Evolutionary conservation across 2,888 invertebrate genomes (phyloP), one percentile per base, ranked within the genome.

Genomic region (Timema podura): DNA sequence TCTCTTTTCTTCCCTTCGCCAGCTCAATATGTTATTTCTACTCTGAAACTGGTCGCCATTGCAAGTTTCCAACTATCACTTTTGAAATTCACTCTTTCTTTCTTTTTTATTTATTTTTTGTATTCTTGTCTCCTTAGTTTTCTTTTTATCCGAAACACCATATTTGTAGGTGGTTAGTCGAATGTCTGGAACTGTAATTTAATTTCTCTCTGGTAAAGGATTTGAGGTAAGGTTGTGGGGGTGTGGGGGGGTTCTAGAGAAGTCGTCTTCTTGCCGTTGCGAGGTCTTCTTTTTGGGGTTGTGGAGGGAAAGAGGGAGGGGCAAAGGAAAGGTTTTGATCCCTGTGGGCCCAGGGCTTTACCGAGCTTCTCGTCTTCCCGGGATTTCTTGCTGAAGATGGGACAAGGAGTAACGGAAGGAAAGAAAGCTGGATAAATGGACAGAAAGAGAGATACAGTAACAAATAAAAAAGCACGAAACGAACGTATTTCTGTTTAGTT

Each of bases 401-500:
- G 11, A 30, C 44, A 0, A 8, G 7, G 16, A 9, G 5, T 6
- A 13, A 13, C 7, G 30, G 44, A 61, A 30, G 61, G 44, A 61
- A 8, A 13, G 5, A 61, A 30, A 30, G 30, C 30, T 30, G 30
- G 30, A 30, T 30, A 30, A 30, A 30, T 30, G 44, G 61, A 16
- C 44, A 45, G 66, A 68, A 64, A 64, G 64, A 68, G 51, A 68
- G 64, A 51, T 45, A 51, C 16, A 11, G 65, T 30, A 66, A 69
- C 44, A 69, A 64, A 64, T 54, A 51, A 69, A 65, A 65, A 64
- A 69, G 66, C 66, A 65, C 54, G 66, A 59, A 65, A 69, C 66
- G 65, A 69, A 69, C 65, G 69, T 65, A 69, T 69, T 69, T 66
- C 59, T 69, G 66, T 57, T 61, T 69, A 69, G 69, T 69, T 69